Base-by-base conservation (phyloP, 2,888 invertebrate species). In the Hermaeophaga mercurialis region DNA sequence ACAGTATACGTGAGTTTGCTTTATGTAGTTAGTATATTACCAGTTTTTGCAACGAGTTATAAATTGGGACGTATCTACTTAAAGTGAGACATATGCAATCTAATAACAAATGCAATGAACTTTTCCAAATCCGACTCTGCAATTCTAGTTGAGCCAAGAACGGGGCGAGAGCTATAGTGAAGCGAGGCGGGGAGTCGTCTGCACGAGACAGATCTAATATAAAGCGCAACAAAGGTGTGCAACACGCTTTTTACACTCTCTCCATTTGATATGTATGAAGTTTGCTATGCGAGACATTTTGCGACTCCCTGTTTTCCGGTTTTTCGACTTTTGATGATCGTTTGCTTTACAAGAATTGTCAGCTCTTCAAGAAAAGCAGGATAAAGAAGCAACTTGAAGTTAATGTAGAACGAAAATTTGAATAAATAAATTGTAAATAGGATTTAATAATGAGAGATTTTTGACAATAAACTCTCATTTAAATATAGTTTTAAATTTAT, bases 181-280 rank as follows among this genome's bases (percentile, higher is more conserved):
- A 59, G 52, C 56, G 45, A 63, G 59, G 56, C 52, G 56, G 59
- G 62, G 59, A 64, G 62, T 58, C 59, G 61, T 57, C 64, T 67
- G 67, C 50, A 61, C 54, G 41, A 60, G 66, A 67, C 67, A 67
- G 61, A 62, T 67, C 64, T 67, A 64, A 66, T 66, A 67, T 67
- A 65, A 67, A 62, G 62, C 62, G 59, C 63, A 61, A 63, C 63
- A 64, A 65, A 62, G 56, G 56, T 39, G 58, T 56, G 49, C 49
- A 39, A 39, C 49, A 49, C 14, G 49, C 49, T 49, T 58, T 67
- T 66, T 63, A 44, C 64, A 63, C 66, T 59, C 63, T 62, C 63
- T 63, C 49, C 44, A 55, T 58, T 61, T 57, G 56, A 61, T 58
- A 58, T 63, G 53, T 58, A 50, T 52, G 58, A 49, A 38, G 47